A percentile compares a stretch with the other conserved stretches of the same genome.
These are phyloP conservation scores for Cyprinodon variegatus DNA, from an alignment of 2,113 vertebrate genomes.

Conservation along the genomic window DNA sequence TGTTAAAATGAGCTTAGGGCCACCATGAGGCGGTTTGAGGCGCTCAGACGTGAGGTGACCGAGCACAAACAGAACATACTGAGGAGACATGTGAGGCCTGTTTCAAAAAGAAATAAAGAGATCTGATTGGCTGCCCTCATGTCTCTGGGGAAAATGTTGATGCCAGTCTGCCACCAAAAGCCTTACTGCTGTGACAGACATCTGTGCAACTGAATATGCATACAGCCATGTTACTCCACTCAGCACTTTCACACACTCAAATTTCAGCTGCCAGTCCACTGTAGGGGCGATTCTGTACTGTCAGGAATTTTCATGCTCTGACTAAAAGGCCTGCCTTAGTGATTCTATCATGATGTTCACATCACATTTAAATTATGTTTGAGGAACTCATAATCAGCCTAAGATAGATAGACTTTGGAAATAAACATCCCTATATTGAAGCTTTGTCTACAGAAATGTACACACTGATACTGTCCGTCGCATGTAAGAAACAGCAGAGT, in stretches of 20 bases:
- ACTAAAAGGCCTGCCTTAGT: constrained; percentile 11
- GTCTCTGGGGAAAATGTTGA: constrained; percentile 53
- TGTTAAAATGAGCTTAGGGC: constrained; percentile 48
- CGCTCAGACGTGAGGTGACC: constrained; percentile 36
- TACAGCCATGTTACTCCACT: constrained; percentile 32
- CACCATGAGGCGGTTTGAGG: constrained; percentile 25
- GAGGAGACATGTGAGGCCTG: constrained; percentile 32
- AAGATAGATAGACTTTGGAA: too few relatives aligned
- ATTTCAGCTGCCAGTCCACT: constrained; percentile 48
- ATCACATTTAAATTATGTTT: neutral
- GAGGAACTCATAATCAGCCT: neutral
- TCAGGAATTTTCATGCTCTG: constrained; percentile 38
- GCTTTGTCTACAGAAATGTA: neutral
- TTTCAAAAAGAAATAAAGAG: constrained; percentile 17
- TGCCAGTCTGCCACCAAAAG: constrained; percentile 27
- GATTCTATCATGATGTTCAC: constrained; percentile 3
- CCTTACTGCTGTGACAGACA: constrained; percentile 28
- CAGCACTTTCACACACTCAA: constrained; percentile 65
- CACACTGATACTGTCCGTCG: neutral
- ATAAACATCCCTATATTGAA: neutral
- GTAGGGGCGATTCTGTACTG: constrained; percentile 19
- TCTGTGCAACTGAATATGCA: constrained; percentile 1
- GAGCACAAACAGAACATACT: constrained; percentile 40
- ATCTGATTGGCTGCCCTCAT: constrained; percentile 35
- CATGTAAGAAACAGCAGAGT: neutral